Evolutionary conservation across 2,888 invertebrate species (phyloP), one percentile per base, ranked within the genome.

Genomic region (Gnatocerus cornutus): DNA sequence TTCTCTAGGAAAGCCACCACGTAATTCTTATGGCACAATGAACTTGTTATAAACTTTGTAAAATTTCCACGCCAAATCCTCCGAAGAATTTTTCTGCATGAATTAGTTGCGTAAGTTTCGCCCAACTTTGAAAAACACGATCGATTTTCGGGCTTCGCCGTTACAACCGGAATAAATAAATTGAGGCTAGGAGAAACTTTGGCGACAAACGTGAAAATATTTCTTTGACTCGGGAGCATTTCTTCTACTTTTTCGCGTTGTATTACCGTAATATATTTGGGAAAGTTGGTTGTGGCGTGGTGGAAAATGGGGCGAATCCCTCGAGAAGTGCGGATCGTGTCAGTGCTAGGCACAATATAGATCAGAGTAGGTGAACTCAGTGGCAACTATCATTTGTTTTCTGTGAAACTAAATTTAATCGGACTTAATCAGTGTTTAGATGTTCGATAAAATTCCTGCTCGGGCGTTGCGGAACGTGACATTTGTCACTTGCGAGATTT

Each of bases 301-400:
- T 52, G 33, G 64, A 61, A 63, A 58, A 59, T 67, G 67, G 50
- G 30, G 7, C 37, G 67, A 67, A 59, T 67, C 67, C 59, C 67
- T 59, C 50, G 52, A 59, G 67, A 37, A 48, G 56, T 37, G 56
- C 30, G 52, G 41, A 12, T 45, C 50, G 64, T 64, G 64, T 64
- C 62, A 52, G 62, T 52, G 52, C 62, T 64, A 64, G 64, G 53
- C 53, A 55, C 62, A 68, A 68, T 68, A 62, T 62, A 59, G 68
- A 68, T 62, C 61, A 68, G 68, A 12, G 52, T 45, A 52, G 61
- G 59, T 68, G 67, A 61, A 68, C 53, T 50, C 55, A 12, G 16
- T 56, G 62, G 68, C 68, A 68, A 67, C 62, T 39, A 55, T 48
- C 68, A 62, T 68, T 68, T 68, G 56, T 68, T 68, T 62, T 41